Evolutionary conservation across 2,888 invertebrate species (phyloP), one percentile per base, ranked within the genome.

Genomic region (Rhagonycha fulva): DNA sequence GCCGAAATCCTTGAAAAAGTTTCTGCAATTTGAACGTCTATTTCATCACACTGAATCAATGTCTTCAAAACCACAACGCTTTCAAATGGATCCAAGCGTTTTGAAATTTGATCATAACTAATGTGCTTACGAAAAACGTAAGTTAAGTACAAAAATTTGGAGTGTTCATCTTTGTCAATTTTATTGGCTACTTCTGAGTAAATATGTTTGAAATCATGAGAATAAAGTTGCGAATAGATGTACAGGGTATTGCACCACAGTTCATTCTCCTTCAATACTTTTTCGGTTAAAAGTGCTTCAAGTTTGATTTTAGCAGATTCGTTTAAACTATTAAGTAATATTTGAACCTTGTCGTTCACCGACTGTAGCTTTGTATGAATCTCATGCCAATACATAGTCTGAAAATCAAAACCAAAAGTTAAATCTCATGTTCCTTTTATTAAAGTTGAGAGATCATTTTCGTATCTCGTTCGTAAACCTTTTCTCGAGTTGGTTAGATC

Each of bases 311-410:
- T 76, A 7, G 82, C 82, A 32, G 82, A 80, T 66, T 81, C 76
- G 71, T 82, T 80, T 32, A 85, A 74, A 60, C 79, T 81, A 61
- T 82, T 79, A 68, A 85, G 77, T 24, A 86, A 77, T 14, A 76
- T 76, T 77, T 82, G 82, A 19, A 87, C 78, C 82, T 85, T 84
- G 68, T 80, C 75, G 79, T 84, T 82, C 28, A 86, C 81, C 66
- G 80, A 81, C 62, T 71, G 80, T 63, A 77, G 84, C 77, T 78
- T 85, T 72, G 80, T 79, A 30, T 75, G 77, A 14, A 88, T 84
- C 68, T 82, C 82, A 60, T 82, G 83, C 76, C 85, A 87, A 76
- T 85, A 78, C 80, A 87, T 85, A 1, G 86, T 85, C 89, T 89
- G 80, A 74, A 87, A 72, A 74, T 66, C 71, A 77, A 71, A 68